Evolutionary conservation across 2,797 vertebrate species (phyloP), one percentile per base, ranked within the genome.

Genomic region (Onychomys arenicola): DNA sequence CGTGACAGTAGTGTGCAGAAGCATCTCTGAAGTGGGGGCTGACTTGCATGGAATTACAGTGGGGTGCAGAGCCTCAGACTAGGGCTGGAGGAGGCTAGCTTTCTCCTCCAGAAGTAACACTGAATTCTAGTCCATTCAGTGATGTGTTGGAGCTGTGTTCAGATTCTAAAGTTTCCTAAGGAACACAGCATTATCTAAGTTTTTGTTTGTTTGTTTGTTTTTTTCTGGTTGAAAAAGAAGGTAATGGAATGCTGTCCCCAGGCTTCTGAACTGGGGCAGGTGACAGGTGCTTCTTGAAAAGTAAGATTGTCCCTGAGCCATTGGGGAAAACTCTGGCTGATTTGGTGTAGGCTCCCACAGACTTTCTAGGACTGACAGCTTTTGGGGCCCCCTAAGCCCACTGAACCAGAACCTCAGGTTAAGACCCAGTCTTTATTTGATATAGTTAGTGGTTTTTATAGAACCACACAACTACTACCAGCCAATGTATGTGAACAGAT

Each of bases 271-370:
- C 78, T 21, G 86, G 32, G 25, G 5, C 43, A 29, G 37, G 9
- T 65, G 21, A 23, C 6, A 55, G 77, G 63, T 5, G 4, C 21
- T 61, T 6, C 5, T 69, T 27, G 6, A 55, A 67, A 49, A 81
- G 25, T 3, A 46, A 7, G 61, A 21, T 3, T 3, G 13, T 1
- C 0, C 37, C 12, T 40, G 29, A 16, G 13, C 55, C 3, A 1
- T 4, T 0, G 14, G 0, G 1, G 43, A 40, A 0, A 0, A n/a
- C n/a, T n/a, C 89, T 49, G 86, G 67, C 49, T 71, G 65, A 69
- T 55, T 34, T 55, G n/a, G 23, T 57, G n/a, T 87, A 37, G 0
- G 29, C 71, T 11, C 46, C 9, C 13, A 2, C 32, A 19, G 19
- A 19, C 52, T 46, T 14, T 34, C 1, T 17, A 17, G 71, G 43